A percentile compares a stretch with the other conserved stretches of the same genome.
phyloP scores from a whole-genome alignment of 2,797 vertebrate species.

The Melanotaenia pygmaea region DNA sequence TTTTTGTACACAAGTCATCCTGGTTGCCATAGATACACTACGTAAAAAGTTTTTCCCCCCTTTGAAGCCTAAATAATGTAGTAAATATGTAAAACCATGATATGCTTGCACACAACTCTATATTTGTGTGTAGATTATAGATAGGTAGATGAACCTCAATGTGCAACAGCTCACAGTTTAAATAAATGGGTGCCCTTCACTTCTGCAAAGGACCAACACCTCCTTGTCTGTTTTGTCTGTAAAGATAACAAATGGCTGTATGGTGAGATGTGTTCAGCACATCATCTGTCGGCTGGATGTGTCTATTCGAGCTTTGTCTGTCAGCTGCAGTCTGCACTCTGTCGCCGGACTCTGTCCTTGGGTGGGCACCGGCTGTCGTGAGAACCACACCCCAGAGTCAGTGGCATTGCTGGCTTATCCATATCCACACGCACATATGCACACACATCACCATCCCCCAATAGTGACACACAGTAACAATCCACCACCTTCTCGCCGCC shows the following conservation, averaged over 20 bases:
- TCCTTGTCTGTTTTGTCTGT: slow-evolving; percentile 8
- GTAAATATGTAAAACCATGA: no score
- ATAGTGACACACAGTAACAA: slow-evolving; percentile 69
- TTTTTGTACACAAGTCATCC: slow-evolving; percentile 9
- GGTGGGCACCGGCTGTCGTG: slow-evolving; percentile 68
- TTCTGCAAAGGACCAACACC: not conserved
- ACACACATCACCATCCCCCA: slow-evolving; percentile 66
- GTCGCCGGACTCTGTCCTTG: slow-evolving; percentile 63
- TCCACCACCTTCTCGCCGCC: slow-evolving; percentile 67
- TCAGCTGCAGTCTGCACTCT: slow-evolving; percentile 34
- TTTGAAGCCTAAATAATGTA: slow-evolving; percentile 2
- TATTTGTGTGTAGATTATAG: no score
- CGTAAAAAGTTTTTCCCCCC: slow-evolving; percentile 10
- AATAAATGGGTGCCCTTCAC: slow-evolving; percentile 4
- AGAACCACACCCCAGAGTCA: slow-evolving; percentile 82
- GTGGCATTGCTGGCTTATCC: slow-evolving; percentile 62
- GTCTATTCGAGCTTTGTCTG: slow-evolving; percentile 38
- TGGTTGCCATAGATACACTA: slow-evolving; percentile 62
- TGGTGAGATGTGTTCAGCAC: slow-evolving; percentile 11
- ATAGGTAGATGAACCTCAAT: slow-evolving; percentile 17
- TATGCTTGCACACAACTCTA: no score
- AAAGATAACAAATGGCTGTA: slow-evolving; percentile 36
- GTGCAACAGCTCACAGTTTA: slow-evolving; percentile 16
- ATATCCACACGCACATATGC: slow-evolving; percentile 57
- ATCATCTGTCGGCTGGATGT: slow-evolving; percentile 42